A percentile compares a stretch with the other conserved stretches of the same genome.
Conservation (phyloP, 2,888 invertebrate genomes). For the Ernsta delagoae region DNA sequence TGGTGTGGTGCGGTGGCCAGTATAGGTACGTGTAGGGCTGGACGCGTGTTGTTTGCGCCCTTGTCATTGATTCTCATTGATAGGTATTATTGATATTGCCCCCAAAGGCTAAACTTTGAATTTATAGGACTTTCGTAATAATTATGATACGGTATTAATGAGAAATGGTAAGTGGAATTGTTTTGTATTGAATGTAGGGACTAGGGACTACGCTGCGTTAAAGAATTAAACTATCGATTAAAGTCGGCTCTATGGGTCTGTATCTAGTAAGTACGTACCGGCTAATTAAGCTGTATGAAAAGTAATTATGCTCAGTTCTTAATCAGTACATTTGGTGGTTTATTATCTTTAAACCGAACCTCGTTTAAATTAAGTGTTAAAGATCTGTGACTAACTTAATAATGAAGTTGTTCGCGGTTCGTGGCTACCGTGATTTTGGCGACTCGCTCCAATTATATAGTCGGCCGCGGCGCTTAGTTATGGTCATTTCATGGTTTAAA, state of each 20-base stretch:
- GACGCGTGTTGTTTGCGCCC: neutral
- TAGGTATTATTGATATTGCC: neutral
- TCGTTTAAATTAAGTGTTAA: neutral
- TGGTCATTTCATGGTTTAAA: neutral
- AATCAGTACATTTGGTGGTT: neutral
- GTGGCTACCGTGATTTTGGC: neutral
- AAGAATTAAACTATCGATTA: too few species aligned
- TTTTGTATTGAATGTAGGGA: too few species aligned
- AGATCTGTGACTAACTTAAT: neutral
- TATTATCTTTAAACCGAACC: neutral
- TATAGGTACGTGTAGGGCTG: neutral
- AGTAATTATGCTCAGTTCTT: neutral
- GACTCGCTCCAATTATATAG: neutral
- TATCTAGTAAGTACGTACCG: too few species aligned
- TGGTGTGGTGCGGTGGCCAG: too few species aligned
- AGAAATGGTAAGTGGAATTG: too few species aligned
- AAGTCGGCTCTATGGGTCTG: too few species aligned
- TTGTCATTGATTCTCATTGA: neutral
- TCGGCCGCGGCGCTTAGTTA: constrained; percentile 3
- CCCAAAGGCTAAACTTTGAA: too few species aligned
- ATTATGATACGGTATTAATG: too few species aligned
- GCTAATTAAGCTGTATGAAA: too few species aligned
- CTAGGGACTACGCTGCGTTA: too few species aligned
- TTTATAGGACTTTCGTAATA: too few species aligned
- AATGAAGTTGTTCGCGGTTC: neutral